Evolutionary conservation across 2,113 vertebrate species (phyloP).

Genomic region (Nerophis lumbriciformis): DNA sequence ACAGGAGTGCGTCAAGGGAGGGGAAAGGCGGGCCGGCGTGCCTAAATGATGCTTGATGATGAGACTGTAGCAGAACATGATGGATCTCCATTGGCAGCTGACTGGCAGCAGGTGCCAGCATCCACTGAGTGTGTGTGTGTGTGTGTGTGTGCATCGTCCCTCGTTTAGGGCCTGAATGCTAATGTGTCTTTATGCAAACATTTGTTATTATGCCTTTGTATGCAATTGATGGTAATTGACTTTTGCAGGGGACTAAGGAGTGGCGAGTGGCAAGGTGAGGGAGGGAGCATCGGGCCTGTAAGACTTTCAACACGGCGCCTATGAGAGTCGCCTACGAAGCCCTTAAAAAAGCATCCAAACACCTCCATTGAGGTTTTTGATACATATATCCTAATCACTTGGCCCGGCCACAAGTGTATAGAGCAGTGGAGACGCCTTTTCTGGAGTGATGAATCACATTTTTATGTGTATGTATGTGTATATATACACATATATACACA

Average conservation of each 20-base stretch:
- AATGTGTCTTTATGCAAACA: slow-evolving; percentile 17
- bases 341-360: no score
- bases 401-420: no score
- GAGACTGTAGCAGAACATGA: slow-evolving; percentile 55
- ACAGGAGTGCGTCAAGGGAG: slow-evolving; percentile 27
- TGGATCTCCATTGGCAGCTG: slow-evolving; percentile 57
- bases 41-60: slow-evolving; percentile 60
- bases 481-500: no score
- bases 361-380: no score
- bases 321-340: no score
- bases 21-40: slow-evolving; percentile 42
- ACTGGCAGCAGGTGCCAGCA: slow-evolving; percentile 57
- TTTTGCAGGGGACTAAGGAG: no score
- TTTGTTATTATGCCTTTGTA: slow-evolving; percentile 36
- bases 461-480: no score
- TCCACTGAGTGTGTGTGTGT: slow-evolving; percentile 19
- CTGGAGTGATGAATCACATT: no score
- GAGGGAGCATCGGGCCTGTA: slow-evolving; percentile 35
- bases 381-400: no score
- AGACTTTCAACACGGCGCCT: slow-evolving; percentile 19
- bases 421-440: no score
- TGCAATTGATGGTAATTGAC: slow-evolving; percentile 3
- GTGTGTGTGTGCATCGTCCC: slow-evolving; percentile 23
- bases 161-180: slow-evolving; percentile 31
- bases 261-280: slow-evolving; percentile 53